Evolutionary conservation across 1,140 invertebrate genomes (phyloP), one percentile per base, ranked within the genome.

Genomic region (Polyergus mexicanus): DNA sequence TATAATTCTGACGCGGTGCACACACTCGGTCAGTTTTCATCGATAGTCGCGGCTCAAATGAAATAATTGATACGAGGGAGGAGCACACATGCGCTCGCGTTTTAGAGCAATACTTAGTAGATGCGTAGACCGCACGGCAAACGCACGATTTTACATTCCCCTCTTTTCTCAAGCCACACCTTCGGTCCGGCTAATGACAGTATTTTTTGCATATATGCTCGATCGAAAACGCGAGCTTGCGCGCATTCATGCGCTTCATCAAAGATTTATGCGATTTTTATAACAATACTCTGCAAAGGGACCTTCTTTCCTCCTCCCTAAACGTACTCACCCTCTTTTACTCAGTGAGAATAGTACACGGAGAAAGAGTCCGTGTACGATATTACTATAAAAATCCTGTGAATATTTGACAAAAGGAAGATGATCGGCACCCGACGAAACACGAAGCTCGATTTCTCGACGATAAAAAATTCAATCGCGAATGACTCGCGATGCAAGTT

Each of bases 391-490:
- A 92, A 92, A 91, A 88, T 91, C 86, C 63, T 68, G 78, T 92
- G 72, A 92, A 92, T 90, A 81, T 90, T 92, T 87, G 63, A 65
- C 58, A 16, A 35, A 41, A 62, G 69, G 62, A 77, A 86, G 87
- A 89, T 88, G 87, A 56, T 22, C 58, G 58, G 11, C 28, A 41
- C 38, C 8, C 32, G 65, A 54, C 32, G 75, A 85, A 89, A 84
- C 60, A 84, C 84, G 78, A 62, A 44, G 71, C n/a, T 78, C 63
- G 86, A 89, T 88, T 84, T 11, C 85, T 74, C 58, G 88, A 74
- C 68, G 86, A 93, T 93, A 88, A 93, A 93, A 93, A 93, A 93
- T 93, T 92, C 91, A 93, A 87, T 89, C 78, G 89, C 74, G 91
- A 90, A 76, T 92, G 92, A 92, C 92, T 92, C 89, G 91, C 88